A percentile compares a stretch with the other conserved stretches of the same genome.
These are phyloP conservation scores for Cryptoblepharus egeriae DNA, from an alignment of 2,797 vertebrate species.

Conservation along the genomic window DNA sequence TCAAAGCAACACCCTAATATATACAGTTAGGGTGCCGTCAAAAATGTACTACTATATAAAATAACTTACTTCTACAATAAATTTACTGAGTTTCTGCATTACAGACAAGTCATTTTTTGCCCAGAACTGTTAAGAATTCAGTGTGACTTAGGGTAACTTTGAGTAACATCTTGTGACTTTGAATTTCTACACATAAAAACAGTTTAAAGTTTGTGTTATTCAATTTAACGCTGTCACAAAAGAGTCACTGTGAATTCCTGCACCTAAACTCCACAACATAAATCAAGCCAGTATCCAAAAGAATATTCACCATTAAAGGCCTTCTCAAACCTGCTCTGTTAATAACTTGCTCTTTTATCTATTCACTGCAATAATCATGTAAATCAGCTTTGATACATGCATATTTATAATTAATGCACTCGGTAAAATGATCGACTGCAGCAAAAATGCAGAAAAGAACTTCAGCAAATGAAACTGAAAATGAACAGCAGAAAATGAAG, in stretches of 20 bases:
- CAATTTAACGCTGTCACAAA: conserved; percentile 61
- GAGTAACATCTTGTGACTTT: conserved; percentile 27
- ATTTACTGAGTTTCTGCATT: accelerated
- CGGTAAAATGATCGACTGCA: conserved; percentile 33
- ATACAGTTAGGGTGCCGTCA: neutral
- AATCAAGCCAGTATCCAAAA: conserved; percentile 50
- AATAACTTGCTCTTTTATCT: conserved; percentile 60
- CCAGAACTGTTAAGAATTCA: conserved; percentile 4
- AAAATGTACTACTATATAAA: neutral
- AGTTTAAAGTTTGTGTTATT: conserved; percentile 54
- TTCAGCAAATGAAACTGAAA: conserved; percentile 36
- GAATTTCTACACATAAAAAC: conserved; percentile 30
- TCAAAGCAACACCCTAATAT: neutral
- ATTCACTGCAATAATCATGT: conserved; percentile 47
- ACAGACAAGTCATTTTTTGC: neutral
- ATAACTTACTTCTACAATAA: conserved; percentile 5
- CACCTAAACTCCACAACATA: conserved; percentile 49
- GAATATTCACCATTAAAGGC: conserved; percentile 29
- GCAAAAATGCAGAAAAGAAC: conserved; percentile 13
- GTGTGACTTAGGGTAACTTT: conserved; percentile 41
- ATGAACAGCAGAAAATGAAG: conserved; percentile 14
- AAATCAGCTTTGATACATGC: conserved; percentile 56
- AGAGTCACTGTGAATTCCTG: conserved; percentile 47
- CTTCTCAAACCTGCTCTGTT: conserved; percentile 32
- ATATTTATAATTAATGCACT: conserved; percentile 59